Conservation (phyloP, 1,140 invertebrate genomes). For the Listronotus bonariensis region DNA sequence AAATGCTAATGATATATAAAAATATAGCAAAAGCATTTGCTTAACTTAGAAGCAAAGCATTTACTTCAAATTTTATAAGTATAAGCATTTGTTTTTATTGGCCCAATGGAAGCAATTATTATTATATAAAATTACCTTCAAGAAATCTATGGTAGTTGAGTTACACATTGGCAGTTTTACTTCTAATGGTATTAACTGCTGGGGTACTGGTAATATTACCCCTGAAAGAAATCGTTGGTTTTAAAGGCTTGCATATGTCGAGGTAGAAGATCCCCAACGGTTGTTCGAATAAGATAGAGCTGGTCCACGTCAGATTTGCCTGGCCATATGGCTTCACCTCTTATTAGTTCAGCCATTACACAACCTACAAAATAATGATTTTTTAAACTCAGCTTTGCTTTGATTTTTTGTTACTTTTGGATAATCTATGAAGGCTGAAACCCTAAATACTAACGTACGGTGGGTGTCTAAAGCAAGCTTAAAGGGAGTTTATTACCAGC, state of each 20-base stretch:
- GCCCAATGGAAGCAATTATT: too few relatives aligned
- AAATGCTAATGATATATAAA: too few relatives aligned
- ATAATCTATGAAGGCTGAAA: too few relatives aligned
- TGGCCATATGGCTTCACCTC: conserved; percentile 96
- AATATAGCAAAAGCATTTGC: too few relatives aligned
- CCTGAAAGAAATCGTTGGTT: conserved; percentile 93
- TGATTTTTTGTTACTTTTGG: too few relatives aligned
- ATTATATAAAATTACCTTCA: conserved; percentile 72
- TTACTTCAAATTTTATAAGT: too few relatives aligned
- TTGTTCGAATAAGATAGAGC: conserved; percentile 92
- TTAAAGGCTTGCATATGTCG: conserved; percentile 95
- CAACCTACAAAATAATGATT: conserved; percentile 65
- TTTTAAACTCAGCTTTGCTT: too few relatives aligned
- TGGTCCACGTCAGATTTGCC: conserved; percentile 99
- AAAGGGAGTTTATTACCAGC: too few relatives aligned
- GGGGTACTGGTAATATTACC: conserved; percentile 90
- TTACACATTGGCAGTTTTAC: conserved; percentile 77
- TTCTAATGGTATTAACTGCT: conserved; percentile 78
- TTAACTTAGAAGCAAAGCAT: too few relatives aligned
- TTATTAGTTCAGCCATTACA: conserved; percentile 93
- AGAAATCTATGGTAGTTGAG: conserved; percentile 77
- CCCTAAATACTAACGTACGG: too few relatives aligned
- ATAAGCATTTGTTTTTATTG: too few relatives aligned
- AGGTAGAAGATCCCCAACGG: conserved; percentile 87
- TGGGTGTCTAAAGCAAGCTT: too few relatives aligned